A percentile compares a stretch with the other conserved stretches of the same genome.
Conservation (phyloP, 2,113 vertebrate species). For the Sphaerodactylus townsendi region DNA sequence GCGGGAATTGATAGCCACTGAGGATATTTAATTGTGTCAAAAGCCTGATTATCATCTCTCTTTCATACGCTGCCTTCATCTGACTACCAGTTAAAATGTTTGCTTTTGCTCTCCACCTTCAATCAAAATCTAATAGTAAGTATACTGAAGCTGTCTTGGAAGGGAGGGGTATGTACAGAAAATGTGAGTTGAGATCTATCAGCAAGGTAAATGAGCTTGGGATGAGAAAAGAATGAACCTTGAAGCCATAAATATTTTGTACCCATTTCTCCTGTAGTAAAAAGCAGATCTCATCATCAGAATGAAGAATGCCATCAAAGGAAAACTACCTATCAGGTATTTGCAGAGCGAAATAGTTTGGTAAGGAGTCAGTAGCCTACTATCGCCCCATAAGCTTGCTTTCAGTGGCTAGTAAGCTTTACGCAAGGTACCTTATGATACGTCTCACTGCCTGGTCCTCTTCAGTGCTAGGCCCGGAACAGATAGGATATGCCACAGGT, state of each 20-base stretch:
- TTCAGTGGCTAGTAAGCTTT: too few relatives aligned
- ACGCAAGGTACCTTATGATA: too few relatives aligned
- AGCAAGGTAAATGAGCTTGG: not conserved
- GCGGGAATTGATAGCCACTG: constrained; percentile 2
- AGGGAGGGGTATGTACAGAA: not conserved
- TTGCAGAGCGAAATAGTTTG: not conserved
- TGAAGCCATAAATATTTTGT: not conserved
- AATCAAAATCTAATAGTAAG: constrained; percentile 5
- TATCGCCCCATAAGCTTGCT: too few relatives aligned
- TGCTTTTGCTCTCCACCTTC: not conserved
- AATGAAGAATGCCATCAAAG: not conserved
- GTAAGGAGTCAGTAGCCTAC: not conserved
- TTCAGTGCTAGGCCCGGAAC: too few relatives aligned
- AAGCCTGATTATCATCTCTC: not conserved
- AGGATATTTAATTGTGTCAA: constrained; percentile 15
- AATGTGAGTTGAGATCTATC: not conserved
- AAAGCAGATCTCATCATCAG: not conserved
- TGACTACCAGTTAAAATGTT: constrained; percentile 14
- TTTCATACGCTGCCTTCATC: not conserved
- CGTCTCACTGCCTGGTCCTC: too few relatives aligned
- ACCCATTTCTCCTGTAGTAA: not conserved
- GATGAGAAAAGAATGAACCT: not conserved
- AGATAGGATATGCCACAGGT: too few relatives aligned
- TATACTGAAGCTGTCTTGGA: not conserved
- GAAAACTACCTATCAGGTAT: not conserved